These are phyloP conservation scores for Apteryx mantelli DNA, from an alignment of 2,113 vertebrate species.

Conservation along the genomic window DNA sequence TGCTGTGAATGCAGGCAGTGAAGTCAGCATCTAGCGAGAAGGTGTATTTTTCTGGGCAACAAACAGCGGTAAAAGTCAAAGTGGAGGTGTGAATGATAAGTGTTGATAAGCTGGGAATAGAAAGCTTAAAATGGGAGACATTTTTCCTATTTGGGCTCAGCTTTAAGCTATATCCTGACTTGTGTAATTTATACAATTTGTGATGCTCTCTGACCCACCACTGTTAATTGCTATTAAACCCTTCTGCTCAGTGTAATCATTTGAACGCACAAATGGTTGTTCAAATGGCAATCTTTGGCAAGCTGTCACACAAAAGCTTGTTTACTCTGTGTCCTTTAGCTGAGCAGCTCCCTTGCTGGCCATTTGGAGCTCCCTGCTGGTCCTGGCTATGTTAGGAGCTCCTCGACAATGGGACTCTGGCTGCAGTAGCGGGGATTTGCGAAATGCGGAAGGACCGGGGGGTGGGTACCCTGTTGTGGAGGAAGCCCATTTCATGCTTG, in stretches of 20 bases:
- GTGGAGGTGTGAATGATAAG: not conserved
- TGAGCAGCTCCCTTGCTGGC: not conserved
- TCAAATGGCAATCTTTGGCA: not conserved
- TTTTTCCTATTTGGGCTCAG: not conserved
- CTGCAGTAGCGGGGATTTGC: not conserved
- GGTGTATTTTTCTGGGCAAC: not conserved
- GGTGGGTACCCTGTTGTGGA: not conserved
- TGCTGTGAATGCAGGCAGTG: not conserved
- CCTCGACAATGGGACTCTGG: not conserved
- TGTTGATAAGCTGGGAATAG: not conserved
- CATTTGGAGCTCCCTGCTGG: constrained; percentile 20
- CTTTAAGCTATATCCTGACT: not conserved
- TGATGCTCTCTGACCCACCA: not conserved
- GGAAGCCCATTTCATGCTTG: not conserved
- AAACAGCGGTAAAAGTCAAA: not conserved
- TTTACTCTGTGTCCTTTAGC: not conserved
- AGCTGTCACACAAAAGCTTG: not conserved
- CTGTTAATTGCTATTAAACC: not conserved
- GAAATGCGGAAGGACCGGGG: not conserved
- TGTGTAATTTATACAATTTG: not conserved
- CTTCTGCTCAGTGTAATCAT: not conserved
- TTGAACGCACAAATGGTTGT: not conserved
- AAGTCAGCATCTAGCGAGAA: not conserved
- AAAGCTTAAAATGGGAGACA: not conserved
- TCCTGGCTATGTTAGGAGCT: not conserved